Conservation (phyloP, 2,797 vertebrate species). For the Threskiornis aethiopicus region DNA sequence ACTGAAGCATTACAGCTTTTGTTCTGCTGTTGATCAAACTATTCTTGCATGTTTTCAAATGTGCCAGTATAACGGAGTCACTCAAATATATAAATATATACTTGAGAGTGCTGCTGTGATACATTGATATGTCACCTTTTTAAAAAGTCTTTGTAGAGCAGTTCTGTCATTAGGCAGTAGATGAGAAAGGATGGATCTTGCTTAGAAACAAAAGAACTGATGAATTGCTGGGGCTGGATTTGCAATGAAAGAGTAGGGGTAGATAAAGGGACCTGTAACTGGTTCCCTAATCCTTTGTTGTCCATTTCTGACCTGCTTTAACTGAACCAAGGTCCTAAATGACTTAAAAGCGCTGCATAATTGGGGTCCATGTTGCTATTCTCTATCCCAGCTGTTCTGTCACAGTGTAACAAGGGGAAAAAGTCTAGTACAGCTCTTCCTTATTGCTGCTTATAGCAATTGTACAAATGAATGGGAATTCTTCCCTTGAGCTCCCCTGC, state of each 20-base stretch:
- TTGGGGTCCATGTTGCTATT: background rate
- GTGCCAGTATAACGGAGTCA: background rate
- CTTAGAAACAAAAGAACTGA: background rate
- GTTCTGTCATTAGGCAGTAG: background rate
- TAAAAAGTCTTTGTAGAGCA: background rate
- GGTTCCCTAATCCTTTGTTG: background rate
- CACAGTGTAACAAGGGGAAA: background rate
- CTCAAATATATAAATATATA: background rate
- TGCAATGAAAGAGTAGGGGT: background rate
- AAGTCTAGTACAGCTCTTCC: background rate
- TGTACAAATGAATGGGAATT: background rate
- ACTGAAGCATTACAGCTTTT: background rate
- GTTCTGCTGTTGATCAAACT: background rate
- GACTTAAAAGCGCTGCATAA: background rate
- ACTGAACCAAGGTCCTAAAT: background rate
- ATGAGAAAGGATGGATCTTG: background rate
- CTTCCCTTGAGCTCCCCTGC: background rate
- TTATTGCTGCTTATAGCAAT: background rate
- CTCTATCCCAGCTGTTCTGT: background rate
- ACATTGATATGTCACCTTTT: background rate
- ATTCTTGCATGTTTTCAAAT: background rate
- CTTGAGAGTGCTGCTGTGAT: background rate
- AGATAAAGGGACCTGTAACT: background rate
- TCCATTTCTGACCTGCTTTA: background rate
- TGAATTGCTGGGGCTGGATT: background rate